These are phyloP conservation scores for Selenia dentaria DNA, from an alignment of 2,888 invertebrate genomes.

Conservation along the genomic window DNA sequence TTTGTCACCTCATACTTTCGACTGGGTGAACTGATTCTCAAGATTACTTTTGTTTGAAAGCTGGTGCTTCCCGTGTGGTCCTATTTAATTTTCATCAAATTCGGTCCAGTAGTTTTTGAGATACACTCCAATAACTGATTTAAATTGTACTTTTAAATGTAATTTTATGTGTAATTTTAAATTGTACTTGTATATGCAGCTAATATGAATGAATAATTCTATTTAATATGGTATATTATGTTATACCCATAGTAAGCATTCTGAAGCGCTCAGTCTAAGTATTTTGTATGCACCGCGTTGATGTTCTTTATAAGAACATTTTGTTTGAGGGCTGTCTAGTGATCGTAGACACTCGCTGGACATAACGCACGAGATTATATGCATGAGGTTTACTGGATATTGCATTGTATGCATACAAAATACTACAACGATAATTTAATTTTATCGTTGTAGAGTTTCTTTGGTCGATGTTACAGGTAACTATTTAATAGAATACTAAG, in stretches of 20 bases:
- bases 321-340: neutral
- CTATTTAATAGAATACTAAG: no score
- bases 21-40: no score
- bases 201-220: slow-evolving; percentile 4
- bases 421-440: neutral
- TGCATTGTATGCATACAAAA: neutral
- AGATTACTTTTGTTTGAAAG: no score
- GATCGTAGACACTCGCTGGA: neutral
- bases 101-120: no score
- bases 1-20: no score
- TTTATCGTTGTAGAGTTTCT: neutral
- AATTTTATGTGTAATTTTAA: no score
- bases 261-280: neutral
- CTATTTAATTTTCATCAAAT: no score
- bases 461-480: neutral
- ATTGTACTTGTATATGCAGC: neutral
- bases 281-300: slow-evolving; percentile 55
- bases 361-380: neutral
- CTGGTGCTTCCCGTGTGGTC: no score
- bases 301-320: slow-evolving; percentile 47
- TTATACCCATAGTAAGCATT: neutral
- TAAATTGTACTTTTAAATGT: no score
- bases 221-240: no score
- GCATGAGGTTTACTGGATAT: neutral
- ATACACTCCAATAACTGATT: no score